A percentile compares a stretch with the other conserved stretches of the same genome.
These are phyloP conservation scores for Anguilla rostrata DNA, from an alignment of 2,113 vertebrate genomes.

Conservation along the genomic window DNA sequence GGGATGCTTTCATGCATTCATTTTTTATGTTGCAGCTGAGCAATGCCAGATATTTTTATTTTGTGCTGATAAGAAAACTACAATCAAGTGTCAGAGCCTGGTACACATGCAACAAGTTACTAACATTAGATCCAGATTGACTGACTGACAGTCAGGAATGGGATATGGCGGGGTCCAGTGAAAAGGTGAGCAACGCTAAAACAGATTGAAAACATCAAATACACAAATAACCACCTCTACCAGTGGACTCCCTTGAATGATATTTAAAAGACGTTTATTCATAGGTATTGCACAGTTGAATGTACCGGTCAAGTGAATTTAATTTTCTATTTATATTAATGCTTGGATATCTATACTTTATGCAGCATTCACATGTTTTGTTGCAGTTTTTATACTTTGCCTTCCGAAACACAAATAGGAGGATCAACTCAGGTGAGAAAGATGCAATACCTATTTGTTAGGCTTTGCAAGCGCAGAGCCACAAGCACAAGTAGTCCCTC, in stretches of 20 bases:
- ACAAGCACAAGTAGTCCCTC: constrained; percentile 35
- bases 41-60: not conserved
- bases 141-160: not conserved
- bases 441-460: constrained; percentile 43
- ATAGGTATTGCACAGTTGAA: constrained; percentile 36
- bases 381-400: constrained; percentile 53
- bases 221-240: too few relatives aligned
- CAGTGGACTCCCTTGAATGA: too few relatives aligned
- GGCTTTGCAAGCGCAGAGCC: constrained; percentile 55
- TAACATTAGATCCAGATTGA: not conserved
- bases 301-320: constrained; percentile 54
- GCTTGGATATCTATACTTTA: constrained; percentile 15
- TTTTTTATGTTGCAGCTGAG: not conserved
- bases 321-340: constrained; percentile 61
- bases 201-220: too few relatives aligned
- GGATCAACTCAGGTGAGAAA: constrained; percentile 43
- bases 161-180: not conserved
- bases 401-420: constrained; percentile 45
- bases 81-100: not conserved
- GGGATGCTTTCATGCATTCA: not conserved
- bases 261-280: constrained; percentile 46
- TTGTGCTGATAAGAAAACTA: not conserved
- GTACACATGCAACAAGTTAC: not conserved
- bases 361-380: constrained; percentile 54
- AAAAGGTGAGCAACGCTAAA: too few relatives aligned